Conservation (phyloP, 2,888 invertebrate genomes). For the Caenorhabditis japonica region DNA sequence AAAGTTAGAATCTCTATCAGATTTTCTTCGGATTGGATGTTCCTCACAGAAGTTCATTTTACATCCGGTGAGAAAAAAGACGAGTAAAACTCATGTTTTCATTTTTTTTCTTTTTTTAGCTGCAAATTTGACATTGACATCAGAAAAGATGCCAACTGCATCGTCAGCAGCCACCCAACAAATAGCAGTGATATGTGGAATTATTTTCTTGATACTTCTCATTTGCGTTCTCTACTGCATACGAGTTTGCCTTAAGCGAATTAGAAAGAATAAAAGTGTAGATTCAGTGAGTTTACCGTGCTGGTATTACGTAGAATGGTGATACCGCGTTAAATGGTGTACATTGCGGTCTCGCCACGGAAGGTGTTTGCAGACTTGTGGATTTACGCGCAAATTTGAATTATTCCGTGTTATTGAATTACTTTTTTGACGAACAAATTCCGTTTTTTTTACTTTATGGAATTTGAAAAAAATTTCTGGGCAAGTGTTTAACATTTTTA, state of each 20-base stretch:
- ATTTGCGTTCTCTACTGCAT: constrained; percentile 34
- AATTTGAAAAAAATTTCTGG: no score
- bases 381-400: no score
- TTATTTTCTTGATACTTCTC: constrained; percentile 41
- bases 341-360: no score
- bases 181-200: constrained; percentile 29
- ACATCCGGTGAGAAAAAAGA: constrained; percentile 83
- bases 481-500: no score
- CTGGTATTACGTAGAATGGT: no score
- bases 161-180: constrained; percentile 33
- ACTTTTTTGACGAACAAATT: no score
- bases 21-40: constrained; percentile 89
- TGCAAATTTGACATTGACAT: constrained; percentile 27
- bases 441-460: no score
- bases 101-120: no score
- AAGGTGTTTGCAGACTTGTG: no score
- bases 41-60: constrained; percentile 90
- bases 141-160: constrained; percentile 25
- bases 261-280: constrained; percentile 42
- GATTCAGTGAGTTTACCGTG: constrained; percentile 24
- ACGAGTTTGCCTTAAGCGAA: constrained; percentile 31
- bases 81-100: not conserved
- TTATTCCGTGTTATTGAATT: no score
- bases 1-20: constrained; percentile 73
- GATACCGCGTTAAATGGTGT: no score